Conservation (phyloP, 1,140 invertebrate genomes). For the Polyergus mexicanus region DNA sequence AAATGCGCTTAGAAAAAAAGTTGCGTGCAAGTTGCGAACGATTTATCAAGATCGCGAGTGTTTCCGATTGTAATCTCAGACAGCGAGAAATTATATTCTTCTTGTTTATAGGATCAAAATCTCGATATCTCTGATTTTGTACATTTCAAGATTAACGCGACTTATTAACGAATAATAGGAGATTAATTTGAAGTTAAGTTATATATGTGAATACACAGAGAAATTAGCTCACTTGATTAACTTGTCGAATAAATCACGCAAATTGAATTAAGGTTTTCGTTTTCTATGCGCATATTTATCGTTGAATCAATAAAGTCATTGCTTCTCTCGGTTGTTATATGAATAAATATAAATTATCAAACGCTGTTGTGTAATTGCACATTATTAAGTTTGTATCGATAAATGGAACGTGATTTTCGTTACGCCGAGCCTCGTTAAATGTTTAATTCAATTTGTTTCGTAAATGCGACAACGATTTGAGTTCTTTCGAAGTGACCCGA, state of each 20-base stretch:
- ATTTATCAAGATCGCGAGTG: not conserved
- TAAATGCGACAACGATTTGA: conserved; percentile 28
- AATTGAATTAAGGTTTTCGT: conserved; percentile 19
- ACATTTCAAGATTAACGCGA: not conserved
- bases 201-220: not conserved
- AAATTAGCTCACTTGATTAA: conserved; percentile 8
- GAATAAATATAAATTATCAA: conserved; percentile 50
- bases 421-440: conserved; percentile 24
- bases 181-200: conserved; percentile 1
- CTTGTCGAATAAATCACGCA: not conserved
- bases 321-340: not conserved
- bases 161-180: not conserved
- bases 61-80: not conserved
- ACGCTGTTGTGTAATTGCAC: conserved; percentile 17
- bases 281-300: not conserved
- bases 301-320: conserved; percentile 21
- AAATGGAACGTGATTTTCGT: conserved; percentile 36
- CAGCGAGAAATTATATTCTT: not conserved
- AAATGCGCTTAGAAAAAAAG: not conserved
- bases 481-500: conserved; percentile 44
- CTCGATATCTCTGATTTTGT: not conserved
- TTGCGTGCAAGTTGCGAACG: too few species aligned
- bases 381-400: conserved; percentile 39
- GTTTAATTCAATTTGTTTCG: conserved; percentile 50
- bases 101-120: not conserved